phyloP scores from a whole-genome alignment of 1,140 invertebrate genomes.

The Thalassaphorura encarpata region DNA sequence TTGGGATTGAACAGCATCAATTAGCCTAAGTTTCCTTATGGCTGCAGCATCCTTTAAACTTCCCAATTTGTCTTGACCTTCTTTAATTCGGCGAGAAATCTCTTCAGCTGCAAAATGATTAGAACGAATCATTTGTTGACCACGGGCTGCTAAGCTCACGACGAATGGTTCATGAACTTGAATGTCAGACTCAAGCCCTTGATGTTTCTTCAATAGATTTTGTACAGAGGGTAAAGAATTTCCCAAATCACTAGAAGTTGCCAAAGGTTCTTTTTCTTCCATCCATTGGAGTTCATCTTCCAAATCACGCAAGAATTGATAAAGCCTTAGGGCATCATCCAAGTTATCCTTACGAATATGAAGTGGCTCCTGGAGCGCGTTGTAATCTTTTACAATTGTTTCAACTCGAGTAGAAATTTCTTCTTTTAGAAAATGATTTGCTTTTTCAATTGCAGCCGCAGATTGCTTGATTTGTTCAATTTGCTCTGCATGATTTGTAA shows the following conservation, averaged over 20 bases:
- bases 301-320: slow-evolving; percentile 73
- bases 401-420: slow-evolving; percentile 55
- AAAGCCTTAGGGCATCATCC: slow-evolving; percentile 71
- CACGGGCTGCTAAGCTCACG: slow-evolving; percentile 54
- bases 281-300: slow-evolving; percentile 80
- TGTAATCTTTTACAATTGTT: slow-evolving; percentile 48
- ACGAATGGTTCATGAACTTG: slow-evolving; percentile 71
- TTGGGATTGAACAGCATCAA: slow-evolving; percentile 76
- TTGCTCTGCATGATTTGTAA: slow-evolving; percentile 63
- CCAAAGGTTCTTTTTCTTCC: slow-evolving; percentile 72
- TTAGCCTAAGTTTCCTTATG: slow-evolving; percentile 52
- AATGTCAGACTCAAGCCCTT: slow-evolving; percentile 71
- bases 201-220: slow-evolving; percentile 92
- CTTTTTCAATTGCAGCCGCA: slow-evolving; percentile 58
- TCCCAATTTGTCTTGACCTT: slow-evolving; percentile 52
- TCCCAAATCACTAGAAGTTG: slow-evolving; percentile 64
- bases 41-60: slow-evolving; percentile 59
- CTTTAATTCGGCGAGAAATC: slow-evolving; percentile 54
- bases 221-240: slow-evolving; percentile 81
- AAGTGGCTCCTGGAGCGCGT: slow-evolving; percentile 74
- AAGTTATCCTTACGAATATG: slow-evolving; percentile 80
- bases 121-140: slow-evolving; percentile 64
- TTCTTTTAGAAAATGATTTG: slow-evolving; percentile 71
- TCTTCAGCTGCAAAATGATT: slow-evolving; percentile 68
- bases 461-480: slow-evolving; percentile 67